Base-by-base conservation (phyloP, 1,140 invertebrate genomes). In the Fopius arisanus region DNA sequence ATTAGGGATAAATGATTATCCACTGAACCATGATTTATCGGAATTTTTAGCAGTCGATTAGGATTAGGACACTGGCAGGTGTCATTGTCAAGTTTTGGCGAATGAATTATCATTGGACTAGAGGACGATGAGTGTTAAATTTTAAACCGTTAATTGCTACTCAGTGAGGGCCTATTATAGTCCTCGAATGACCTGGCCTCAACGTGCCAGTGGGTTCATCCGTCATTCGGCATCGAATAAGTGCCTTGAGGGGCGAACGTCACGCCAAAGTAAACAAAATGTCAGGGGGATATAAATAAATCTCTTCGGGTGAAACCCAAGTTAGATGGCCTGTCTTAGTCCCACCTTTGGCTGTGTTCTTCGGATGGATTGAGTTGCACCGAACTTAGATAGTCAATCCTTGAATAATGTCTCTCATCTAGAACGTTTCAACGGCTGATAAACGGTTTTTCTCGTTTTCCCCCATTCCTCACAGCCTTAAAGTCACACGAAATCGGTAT, bases 211-310 rank as follows among this genome's bases (percentile, higher is more conserved):
- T 59, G 54, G 23, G 54, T 59, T 59, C 54, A 59, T 59, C 54
- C 54, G 54, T 59, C 54, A 59, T 59, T 23, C 54, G 54, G 54
- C 54, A 26, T 59, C 54, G 23, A 59, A 59, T 59, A 59, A 59
- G 54, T 59, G 54, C 19, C 54, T 12, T 29, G 33, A 40, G 63
- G 63, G 12, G 16, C 63, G 33, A 31, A 14, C 23, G 63, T 80
- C 81, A 80, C 82, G 82, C 84, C 81, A 85, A 86, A 86, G 82
- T 85, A 86, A 86, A 86, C 83, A 83, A 82, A 82, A 83, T 84
- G 82, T 83, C 83, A 83, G 72, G 79, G 80, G 78, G 67, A 54
- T 82, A 84, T 84, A 86, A 85, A 86, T 86, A 86, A 84, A 82
- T 31, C 54, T 33, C 48, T 29, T 9, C 41, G 70, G 23, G 23